Conservation (phyloP, 2,797 vertebrate species). For the Paedocypris micromegethes region DNA sequence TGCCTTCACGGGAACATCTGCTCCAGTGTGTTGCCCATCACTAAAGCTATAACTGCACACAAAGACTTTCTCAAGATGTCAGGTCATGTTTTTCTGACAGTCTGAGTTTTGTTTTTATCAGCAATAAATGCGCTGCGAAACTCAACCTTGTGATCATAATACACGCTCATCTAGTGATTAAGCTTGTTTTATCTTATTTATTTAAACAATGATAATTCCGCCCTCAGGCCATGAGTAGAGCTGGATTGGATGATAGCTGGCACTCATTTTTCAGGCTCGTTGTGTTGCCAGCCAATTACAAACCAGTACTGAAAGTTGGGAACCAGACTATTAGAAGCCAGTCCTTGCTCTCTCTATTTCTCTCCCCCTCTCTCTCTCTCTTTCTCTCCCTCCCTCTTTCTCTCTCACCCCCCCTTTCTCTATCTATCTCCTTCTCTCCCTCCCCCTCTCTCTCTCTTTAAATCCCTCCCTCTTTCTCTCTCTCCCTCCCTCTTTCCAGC, state of each 20-base stretch:
- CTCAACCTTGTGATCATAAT: neutral
- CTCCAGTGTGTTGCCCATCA: too few relatives aligned
- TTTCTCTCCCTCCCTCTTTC: slow-evolving; percentile 22
- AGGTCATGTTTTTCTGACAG: too few relatives aligned
- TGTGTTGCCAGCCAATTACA: slow-evolving; percentile 70
- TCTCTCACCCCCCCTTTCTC: neutral
- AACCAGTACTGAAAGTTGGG: slow-evolving; percentile 62
- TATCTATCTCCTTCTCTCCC: neutral
- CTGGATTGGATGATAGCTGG: slow-evolving; percentile 65
- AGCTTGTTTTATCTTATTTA: slow-evolving; percentile 65
- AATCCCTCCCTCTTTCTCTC: too few relatives aligned
- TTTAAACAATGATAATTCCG: slow-evolving; percentile 75
- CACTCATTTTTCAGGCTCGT: slow-evolving; percentile 71
- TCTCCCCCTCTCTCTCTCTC: slow-evolving; percentile 32
- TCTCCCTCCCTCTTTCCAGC: neutral
- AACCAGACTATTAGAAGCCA: slow-evolving; percentile 63
- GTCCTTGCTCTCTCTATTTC: slow-evolving; percentile 56
- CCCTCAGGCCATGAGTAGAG: slow-evolving; percentile 57
- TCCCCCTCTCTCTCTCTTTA: too few relatives aligned
- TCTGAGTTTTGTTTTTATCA: too few relatives aligned
- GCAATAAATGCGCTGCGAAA: too few relatives aligned
- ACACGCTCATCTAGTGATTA: slow-evolving; percentile 47
- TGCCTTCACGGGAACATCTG: too few relatives aligned
- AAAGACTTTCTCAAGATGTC: too few relatives aligned
- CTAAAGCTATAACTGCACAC: too few relatives aligned